These are phyloP conservation scores for Lepilemur septentrionalis DNA, from an alignment of 2,797 vertebrate species.

Conservation along the genomic window DNA sequence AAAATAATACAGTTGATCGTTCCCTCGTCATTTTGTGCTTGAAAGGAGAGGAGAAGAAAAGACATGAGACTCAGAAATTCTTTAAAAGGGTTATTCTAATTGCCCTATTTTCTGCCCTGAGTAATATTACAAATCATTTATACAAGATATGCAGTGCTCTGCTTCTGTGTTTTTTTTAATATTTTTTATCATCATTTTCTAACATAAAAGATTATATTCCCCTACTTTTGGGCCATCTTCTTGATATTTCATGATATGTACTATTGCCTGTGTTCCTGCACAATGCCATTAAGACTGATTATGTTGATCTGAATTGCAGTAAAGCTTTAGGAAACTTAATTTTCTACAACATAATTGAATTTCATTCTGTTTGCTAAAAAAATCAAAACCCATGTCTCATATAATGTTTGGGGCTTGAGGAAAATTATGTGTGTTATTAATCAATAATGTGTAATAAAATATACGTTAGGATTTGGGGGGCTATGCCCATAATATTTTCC, in stretches of 20 bases:
- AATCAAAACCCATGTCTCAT: neutral
- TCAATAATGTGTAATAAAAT: neutral
- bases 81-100: neutral
- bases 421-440: neutral
- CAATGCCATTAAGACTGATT: neutral
- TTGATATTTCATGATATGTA: neutral
- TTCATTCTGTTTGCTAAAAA: neutral
- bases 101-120: neutral
- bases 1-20: neutral
- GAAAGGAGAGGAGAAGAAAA: neutral
- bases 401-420: neutral
- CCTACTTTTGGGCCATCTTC: neutral
- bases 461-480: neutral
- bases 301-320: neutral
- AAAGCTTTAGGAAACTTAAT: neutral
- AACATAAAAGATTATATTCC: neutral
- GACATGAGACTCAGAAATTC: neutral
- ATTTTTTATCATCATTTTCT: neutral
- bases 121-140: neutral
- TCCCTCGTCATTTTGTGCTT: neutral
- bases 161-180: neutral
- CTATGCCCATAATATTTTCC: neutral
- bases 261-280: no score
- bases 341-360: neutral
- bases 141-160: neutral